A percentile compares a stretch with the other conserved stretches of the same genome.
phyloP scores from a whole-genome alignment of 2,113 vertebrate species.

The Monopterus albus region DNA sequence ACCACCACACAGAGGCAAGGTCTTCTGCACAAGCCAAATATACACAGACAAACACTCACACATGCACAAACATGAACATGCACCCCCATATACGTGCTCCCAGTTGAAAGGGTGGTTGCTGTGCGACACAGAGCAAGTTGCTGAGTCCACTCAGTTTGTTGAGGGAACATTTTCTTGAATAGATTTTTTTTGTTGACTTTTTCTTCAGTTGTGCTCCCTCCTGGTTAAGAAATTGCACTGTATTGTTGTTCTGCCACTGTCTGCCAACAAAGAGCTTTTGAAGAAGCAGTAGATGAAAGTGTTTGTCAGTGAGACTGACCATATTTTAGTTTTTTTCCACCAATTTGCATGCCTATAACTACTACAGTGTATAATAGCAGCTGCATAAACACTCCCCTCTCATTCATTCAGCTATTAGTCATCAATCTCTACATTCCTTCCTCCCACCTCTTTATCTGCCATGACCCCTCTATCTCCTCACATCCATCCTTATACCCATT shows the following conservation, averaged over 20 bases:
- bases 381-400: slow-evolving; percentile 32
- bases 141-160: slow-evolving; percentile 51
- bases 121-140: slow-evolving; percentile 71
- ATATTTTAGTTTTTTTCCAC: not conserved
- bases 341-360: not conserved
- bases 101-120: slow-evolving; percentile 73
- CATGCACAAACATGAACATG: not conserved
- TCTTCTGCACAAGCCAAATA: slow-evolving; percentile 21
- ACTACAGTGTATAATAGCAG: slow-evolving; percentile 10
- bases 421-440: slow-evolving; percentile 16
- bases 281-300: slow-evolving; percentile 18
- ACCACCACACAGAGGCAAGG: slow-evolving; percentile 13
- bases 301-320: not conserved
- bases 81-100: slow-evolving; percentile 26
- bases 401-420: slow-evolving; percentile 29
- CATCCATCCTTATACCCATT: too few relatives aligned
- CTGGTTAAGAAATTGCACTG: slow-evolving; percentile 15
- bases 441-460: slow-evolving; percentile 11
- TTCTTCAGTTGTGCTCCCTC: slow-evolving; percentile 7
- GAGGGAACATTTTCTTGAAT: slow-evolving; percentile 31
- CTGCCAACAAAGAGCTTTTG: not conserved
- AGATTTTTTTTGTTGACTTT: slow-evolving; percentile 26
- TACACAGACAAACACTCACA: not conserved
- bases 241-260: not conserved
- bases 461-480: slow-evolving; percentile 13